phyloP scores from a whole-genome alignment of 1,140 invertebrate species.

The Odontomachus brunneus region DNA sequence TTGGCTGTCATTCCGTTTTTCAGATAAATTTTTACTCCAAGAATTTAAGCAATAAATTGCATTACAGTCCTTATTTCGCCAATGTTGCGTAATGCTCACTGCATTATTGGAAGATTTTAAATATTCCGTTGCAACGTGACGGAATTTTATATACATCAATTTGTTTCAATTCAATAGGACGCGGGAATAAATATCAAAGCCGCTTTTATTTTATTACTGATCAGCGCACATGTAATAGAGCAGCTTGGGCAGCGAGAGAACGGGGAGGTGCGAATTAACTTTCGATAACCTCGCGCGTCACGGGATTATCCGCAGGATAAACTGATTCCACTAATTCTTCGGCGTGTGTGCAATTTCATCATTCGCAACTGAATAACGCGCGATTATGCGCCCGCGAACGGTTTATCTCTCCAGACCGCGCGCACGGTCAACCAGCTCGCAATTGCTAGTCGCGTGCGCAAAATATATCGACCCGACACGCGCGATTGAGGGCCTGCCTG shows the following conservation, averaged over 20 bases:
- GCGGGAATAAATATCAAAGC: not conserved
- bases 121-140: not conserved
- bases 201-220: conserved; percentile 23
- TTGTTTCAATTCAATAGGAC: not conserved
- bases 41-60: too few species aligned
- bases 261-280: conserved; percentile 24
- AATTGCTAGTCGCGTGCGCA: too few species aligned
- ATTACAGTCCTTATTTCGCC: too few species aligned
- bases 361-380: conserved; percentile 7
- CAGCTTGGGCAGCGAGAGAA: too few species aligned
- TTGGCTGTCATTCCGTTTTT: too few species aligned
- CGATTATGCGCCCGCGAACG: not conserved
- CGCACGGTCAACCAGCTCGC: not conserved
- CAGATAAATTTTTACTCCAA: too few species aligned
- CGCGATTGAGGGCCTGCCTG: too few species aligned
- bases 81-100: not conserved
- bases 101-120: not conserved
- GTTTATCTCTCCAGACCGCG: not conserved
- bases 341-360: not conserved
- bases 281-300: conserved; percentile 1
- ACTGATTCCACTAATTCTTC: conserved; percentile 17
- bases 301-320: conserved; percentile 6
- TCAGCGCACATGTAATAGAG: conserved; percentile 11
- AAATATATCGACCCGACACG: too few species aligned
- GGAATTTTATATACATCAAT: conserved; percentile 1